phyloP scores from a whole-genome alignment of 1,140 invertebrate genomes.

The Trichomalopsis sarcophagae region DNA sequence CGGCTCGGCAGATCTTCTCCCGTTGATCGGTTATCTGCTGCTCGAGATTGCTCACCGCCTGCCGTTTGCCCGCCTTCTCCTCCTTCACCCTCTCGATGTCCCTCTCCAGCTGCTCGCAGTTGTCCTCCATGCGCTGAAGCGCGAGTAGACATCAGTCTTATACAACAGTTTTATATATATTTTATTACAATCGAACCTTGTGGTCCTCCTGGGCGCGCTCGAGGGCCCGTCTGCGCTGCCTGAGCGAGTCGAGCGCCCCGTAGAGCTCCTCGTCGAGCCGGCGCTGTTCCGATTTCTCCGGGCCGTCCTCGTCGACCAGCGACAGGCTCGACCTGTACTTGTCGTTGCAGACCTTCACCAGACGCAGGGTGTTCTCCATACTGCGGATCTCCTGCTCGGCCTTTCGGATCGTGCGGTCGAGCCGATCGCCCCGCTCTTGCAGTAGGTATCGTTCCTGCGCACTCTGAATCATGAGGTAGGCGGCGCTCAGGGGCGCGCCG shows the following conservation, averaged over 20 bases:
- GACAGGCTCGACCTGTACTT: conserved; percentile 78
- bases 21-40: conserved; percentile 66
- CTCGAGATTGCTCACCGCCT: conserved; percentile 58
- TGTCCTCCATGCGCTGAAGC: conserved; percentile 59
- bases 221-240: conserved; percentile 47
- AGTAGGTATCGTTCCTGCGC: conserved; percentile 82
- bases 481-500: conserved; percentile 77
- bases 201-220: conserved; percentile 48
- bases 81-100: conserved; percentile 62
- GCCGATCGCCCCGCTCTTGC: conserved; percentile 81
- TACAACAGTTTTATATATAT: too few relatives aligned
- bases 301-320: conserved; percentile 73
- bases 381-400: conserved; percentile 83
- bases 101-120: conserved; percentile 57
- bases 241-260: conserved; percentile 60
- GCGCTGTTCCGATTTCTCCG: conserved; percentile 73
- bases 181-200: conserved; percentile 55
- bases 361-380: conserved; percentile 83
- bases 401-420: conserved; percentile 81
- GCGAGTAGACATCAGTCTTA: not conserved
- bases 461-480: conserved; percentile 81
- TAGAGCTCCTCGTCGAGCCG: conserved; percentile 75
- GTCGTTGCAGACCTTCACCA: conserved; percentile 81
- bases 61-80: conserved; percentile 62
- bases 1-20: conserved; percentile 65